These are phyloP conservation scores for Agriopis aurantiaria DNA, from an alignment of 2,888 invertebrate genomes.

Conservation along the genomic window DNA sequence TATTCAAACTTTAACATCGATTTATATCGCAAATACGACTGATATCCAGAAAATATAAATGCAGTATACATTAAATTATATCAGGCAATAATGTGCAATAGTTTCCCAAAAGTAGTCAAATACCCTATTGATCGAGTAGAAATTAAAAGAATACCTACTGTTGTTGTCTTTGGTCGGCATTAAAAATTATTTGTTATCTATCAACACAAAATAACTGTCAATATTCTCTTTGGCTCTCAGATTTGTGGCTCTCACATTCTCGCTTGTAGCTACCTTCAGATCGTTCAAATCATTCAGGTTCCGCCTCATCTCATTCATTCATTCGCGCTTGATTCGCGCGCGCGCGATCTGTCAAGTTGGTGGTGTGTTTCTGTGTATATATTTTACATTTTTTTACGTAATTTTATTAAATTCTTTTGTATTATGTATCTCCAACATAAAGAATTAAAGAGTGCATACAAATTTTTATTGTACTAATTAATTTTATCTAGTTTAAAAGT, in stretches of 20 bases:
- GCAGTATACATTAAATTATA: no score
- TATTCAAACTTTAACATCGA: no score
- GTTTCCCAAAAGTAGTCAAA: no score
- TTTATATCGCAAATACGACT: no score
- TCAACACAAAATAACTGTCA: not conserved
- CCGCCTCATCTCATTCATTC: not conserved
- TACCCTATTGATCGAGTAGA: no score
- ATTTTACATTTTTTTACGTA: constrained; percentile 16
- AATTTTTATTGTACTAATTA: not conserved
- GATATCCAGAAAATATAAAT: no score
- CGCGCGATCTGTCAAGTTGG: constrained; percentile 21
- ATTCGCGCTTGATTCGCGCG: constrained; percentile 26
- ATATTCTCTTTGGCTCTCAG: not conserved
- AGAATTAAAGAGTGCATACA: not conserved
- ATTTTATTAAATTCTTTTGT: not conserved
- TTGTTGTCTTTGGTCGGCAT: not conserved
- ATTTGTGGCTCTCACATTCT: not conserved
- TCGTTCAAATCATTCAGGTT: not conserved
- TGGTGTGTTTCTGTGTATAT: not conserved
- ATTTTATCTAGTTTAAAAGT: not conserved
- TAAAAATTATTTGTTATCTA: not conserved
- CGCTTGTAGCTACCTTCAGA: not conserved
- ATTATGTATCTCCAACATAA: not conserved
- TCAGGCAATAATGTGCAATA: no score
- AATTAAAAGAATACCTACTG: not conserved